phyloP scores from a whole-genome alignment of 2,888 invertebrate species.

The Patella caerulea region DNA sequence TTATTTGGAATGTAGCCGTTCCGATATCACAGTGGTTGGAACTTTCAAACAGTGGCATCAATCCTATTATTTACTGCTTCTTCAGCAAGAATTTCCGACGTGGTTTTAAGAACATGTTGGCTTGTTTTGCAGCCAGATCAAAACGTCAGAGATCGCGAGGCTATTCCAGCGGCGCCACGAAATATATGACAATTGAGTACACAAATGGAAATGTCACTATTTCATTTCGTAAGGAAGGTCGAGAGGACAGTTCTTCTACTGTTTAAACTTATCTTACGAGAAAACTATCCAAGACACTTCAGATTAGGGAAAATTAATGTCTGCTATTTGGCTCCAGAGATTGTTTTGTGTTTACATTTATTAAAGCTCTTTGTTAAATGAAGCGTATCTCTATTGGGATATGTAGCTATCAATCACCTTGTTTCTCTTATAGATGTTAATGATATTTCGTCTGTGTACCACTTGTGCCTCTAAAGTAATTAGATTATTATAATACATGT shows the following conservation, averaged over 20 bases:
- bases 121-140: constrained; percentile 30
- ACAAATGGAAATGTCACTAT: constrained; percentile 35
- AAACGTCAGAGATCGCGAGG: constrained; percentile 17
- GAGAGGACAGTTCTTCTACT: constrained; percentile 32
- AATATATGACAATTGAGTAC: constrained; percentile 42
- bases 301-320: no score
- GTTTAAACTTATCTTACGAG: constrained; percentile 6
- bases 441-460: no score
- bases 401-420: no score
- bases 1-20: constrained; percentile 82
- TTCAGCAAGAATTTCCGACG: constrained; percentile 94
- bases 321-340: no score
- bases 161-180: constrained; percentile 30
- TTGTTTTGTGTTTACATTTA: no score
- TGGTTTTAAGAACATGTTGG: constrained; percentile 77
- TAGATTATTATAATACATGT: no score
- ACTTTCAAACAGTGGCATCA: constrained; percentile 94
- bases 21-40: constrained; percentile 96
- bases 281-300: background rate
- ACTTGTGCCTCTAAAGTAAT: no score
- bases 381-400: no score
- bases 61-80: constrained; percentile 93
- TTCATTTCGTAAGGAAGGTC: constrained; percentile 26
- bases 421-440: no score
- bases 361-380: no score